Evolutionary conservation across 2,797 vertebrate species (phyloP).

Genomic region (Nannoperca australis): DNA sequence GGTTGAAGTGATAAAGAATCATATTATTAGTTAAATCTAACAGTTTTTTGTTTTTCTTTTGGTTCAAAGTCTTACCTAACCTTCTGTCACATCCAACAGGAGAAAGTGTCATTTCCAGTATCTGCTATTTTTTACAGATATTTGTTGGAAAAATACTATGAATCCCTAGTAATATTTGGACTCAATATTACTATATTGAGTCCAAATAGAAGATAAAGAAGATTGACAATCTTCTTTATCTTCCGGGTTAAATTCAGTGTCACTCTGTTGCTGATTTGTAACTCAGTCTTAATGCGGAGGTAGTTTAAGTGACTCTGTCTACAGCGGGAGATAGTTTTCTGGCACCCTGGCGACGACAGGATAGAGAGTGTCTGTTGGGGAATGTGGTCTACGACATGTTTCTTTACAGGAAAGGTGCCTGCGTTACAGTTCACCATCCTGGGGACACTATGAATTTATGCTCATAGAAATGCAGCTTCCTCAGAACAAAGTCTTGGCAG

Average conservation of each 20-base stretch:
- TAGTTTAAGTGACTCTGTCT: conserved; percentile 46
- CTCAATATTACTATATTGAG: no score
- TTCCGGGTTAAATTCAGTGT: conserved; percentile 19
- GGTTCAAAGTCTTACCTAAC: background rate
- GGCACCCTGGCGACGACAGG: conserved; percentile 32
- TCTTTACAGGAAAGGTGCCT: conserved; percentile 40
- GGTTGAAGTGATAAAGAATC: background rate
- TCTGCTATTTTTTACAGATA: background rate
- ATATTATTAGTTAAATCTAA: background rate
- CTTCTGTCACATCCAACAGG: background rate
- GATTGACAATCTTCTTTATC: conserved; percentile 17
- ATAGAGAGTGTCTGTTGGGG: conserved; percentile 36
- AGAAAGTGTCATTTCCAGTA: background rate
- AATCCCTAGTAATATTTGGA: background rate
- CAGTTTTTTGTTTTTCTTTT: background rate
- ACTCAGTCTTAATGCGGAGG: conserved; percentile 26
- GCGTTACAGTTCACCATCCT: conserved; percentile 41
- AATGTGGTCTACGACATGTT: conserved; percentile 43
- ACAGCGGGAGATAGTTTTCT: conserved; percentile 39
- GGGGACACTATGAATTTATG: conserved; percentile 63
- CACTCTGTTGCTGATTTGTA: conserved; percentile 40
- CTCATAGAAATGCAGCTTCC: conserved; percentile 61
- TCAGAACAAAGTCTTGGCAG: conserved; percentile 77
- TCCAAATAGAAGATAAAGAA: no score
- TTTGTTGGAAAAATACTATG: background rate